Evolutionary conservation across 2,797 vertebrate species (phyloP).

Genomic region (Zenarchopterus dispar): DNA sequence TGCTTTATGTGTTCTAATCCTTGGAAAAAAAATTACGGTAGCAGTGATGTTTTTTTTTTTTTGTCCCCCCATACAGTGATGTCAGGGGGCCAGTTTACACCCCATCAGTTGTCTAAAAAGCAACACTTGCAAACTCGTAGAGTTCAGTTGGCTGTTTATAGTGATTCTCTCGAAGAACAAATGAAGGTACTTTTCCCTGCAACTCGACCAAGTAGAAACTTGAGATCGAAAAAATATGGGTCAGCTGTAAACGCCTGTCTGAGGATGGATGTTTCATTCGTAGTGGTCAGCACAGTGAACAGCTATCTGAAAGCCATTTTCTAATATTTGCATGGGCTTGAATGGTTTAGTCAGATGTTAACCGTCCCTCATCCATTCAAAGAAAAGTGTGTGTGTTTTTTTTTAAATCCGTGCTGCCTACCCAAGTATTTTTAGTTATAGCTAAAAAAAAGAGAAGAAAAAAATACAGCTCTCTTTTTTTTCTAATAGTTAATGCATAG

Average conservation of each 20-base stretch:
- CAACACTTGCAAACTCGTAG: slow-evolving; percentile 3
- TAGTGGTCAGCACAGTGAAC: too few relatives aligned
- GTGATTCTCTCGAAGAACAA: slow-evolving; percentile 7
- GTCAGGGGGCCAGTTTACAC: neutral
- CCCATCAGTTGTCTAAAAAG: neutral
- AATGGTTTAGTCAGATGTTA: too few relatives aligned
- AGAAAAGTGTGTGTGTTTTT: too few relatives aligned
- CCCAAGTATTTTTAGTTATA: too few relatives aligned
- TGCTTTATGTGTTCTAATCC: slow-evolving; percentile 26
- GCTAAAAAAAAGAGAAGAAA: too few relatives aligned
- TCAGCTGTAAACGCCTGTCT: neutral
- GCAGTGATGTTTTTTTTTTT: neutral
- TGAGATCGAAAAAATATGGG: neutral
- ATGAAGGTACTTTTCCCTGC: slow-evolving; percentile 3
- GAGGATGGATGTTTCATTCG: too few relatives aligned
- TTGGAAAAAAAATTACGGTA: slow-evolving; percentile 12
- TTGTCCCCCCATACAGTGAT: slow-evolving; percentile 6
- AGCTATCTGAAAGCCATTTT: too few relatives aligned
- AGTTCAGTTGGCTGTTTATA: slow-evolving; percentile 2
- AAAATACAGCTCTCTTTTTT: too few relatives aligned
- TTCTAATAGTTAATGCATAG: too few relatives aligned
- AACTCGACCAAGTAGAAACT: slow-evolving; percentile 20
- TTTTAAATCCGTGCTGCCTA: too few relatives aligned
- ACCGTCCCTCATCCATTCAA: too few relatives aligned
- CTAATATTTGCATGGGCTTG: too few relatives aligned